phyloP scores from a whole-genome alignment of 2,113 vertebrate genomes.

The Strigops habroptila region DNA sequence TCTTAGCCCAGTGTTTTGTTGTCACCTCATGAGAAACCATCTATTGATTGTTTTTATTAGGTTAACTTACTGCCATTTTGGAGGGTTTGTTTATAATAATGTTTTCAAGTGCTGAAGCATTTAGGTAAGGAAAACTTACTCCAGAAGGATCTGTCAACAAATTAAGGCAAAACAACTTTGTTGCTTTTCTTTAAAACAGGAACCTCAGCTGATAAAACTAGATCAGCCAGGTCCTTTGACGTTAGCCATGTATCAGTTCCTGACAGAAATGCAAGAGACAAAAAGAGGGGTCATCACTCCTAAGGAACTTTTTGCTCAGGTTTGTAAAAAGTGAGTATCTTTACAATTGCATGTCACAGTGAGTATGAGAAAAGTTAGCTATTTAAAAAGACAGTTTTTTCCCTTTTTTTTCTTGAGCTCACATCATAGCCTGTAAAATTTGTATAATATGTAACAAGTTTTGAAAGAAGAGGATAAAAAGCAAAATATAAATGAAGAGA shows the following conservation, averaged over 20 bases:
- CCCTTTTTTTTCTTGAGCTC: background rate
- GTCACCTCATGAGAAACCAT: background rate
- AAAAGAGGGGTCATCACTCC: constrained; percentile 87
- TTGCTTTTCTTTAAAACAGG: constrained; percentile 73
- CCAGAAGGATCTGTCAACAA: background rate
- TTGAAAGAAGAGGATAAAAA: background rate
- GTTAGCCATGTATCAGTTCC: constrained; percentile 87
- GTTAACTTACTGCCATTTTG: background rate
- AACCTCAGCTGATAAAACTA: constrained; percentile 80
- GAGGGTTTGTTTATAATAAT: background rate
- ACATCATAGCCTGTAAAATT: background rate
- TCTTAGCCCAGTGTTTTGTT: background rate
- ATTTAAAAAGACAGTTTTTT: background rate
- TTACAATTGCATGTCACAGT: background rate
- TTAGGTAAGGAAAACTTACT: background rate
- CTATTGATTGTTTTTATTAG: background rate
- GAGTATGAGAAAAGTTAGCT: background rate
- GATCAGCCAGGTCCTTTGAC: constrained; percentile 88
- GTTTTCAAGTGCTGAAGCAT: background rate
- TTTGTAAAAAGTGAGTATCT: constrained; percentile 96
- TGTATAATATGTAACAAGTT: background rate
- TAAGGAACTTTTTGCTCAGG: constrained; percentile 91
- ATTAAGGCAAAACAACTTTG: constrained; percentile 29
- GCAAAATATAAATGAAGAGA: background rate
- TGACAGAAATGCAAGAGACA: constrained; percentile 89